Evolutionary conservation across 2,113 vertebrate genomes (phyloP).

Genomic region (Addax nasomaculatus): DNA sequence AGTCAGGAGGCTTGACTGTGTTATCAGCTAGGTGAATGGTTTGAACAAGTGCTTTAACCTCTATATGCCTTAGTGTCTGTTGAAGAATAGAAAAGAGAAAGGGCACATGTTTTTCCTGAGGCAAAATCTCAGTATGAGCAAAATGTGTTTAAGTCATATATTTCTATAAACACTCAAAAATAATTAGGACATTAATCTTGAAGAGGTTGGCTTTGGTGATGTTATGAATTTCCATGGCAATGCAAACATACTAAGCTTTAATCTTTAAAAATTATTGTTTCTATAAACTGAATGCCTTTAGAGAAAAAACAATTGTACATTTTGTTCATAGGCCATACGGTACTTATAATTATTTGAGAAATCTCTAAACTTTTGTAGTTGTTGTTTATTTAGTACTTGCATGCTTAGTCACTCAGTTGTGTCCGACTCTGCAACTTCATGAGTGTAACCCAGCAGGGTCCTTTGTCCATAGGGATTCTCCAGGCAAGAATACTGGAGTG

Average conservation of each 20-base stretch:
- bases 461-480: not conserved
- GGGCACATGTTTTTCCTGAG: not conserved
- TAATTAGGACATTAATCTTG: not conserved
- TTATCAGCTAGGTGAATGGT: not conserved
- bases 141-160: not conserved
- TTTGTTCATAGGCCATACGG: not conserved
- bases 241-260: not conserved
- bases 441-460: not conserved
- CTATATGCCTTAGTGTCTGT: not conserved
- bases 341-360: not conserved
- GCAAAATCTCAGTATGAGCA: not conserved
- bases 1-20: not conserved
- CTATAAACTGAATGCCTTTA: not conserved
- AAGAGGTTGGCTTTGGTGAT: not conserved
- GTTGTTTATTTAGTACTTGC: not conserved
- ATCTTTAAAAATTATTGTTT: not conserved
- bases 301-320: not conserved
- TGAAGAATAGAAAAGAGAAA: not conserved
- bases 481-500: not conserved
- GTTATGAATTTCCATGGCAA: not conserved
- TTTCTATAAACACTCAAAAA: not conserved
- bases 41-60: not conserved
- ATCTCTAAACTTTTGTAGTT: not conserved
- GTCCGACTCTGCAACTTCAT: not conserved
- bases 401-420: not conserved